Evolutionary conservation across 2,797 vertebrate genomes (phyloP), one percentile per base, ranked within the genome.

Genomic region (Sylvia borin): DNA sequence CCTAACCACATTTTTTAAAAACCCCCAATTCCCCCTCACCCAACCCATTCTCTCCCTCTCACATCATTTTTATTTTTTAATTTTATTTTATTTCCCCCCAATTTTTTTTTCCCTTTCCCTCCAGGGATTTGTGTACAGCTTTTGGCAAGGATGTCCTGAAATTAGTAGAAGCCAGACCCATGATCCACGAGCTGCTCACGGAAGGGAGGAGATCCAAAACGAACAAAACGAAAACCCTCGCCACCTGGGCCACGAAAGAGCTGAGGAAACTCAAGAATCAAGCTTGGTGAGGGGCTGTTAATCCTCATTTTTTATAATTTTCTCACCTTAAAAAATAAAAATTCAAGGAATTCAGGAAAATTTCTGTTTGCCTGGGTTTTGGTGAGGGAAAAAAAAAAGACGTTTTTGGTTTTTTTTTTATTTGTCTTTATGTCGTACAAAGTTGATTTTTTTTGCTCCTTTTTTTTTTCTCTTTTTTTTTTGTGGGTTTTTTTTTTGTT

Each of bases 241-340:
- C 99, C 17, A 99, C 99, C 82, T 99, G 99, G 99, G 99, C 99
- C 94, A 99, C 99, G 77, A 99, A 99, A 98, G 99, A 99, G 97
- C 98, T 99, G 91, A 98, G 99, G 88, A 99, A 99, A 97, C 98
- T 99, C 73, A 99, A 99, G 98, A 99, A 99, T 96, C 99, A 99
- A 97, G 99, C 99, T 98, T 99, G 98, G 98, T 99, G 96, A 98
- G 40, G 13, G 40, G 40, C 74, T 40, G 53, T 20, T n/a, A n/a
- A 14, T 4, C 40, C 40, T 14, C 40, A 40, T 14, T 40, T 40
- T 40, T 40, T 40, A 36, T 40, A 36, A 36, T 36, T 36, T 27
- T 13, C 15, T 60, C 55, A 26, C 34, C 27, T 10, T 10, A 14
- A 47, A 14, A 12, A 22, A 19, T 25, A 4, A 2, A 18, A 16